Conservation (phyloP, 1,140 invertebrate species). For the Micrasema longulum region DNA sequence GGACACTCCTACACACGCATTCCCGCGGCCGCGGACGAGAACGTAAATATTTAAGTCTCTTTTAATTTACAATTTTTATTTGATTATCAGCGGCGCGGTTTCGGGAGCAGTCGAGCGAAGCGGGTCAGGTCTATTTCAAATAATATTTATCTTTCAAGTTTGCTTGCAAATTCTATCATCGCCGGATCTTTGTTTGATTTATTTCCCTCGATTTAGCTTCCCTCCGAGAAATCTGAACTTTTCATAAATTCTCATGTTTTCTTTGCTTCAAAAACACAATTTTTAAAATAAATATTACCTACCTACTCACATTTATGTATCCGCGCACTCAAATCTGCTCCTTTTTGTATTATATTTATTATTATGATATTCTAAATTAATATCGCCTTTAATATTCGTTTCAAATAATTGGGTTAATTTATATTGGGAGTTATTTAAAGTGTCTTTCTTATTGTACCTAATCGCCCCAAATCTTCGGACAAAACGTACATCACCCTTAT, state of each 20-base stretch:
- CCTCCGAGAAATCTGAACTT: neutral
- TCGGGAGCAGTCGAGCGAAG: neutral
- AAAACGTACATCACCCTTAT: conserved; percentile 23
- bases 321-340: too few relatives aligned
- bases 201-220: conserved; percentile 15
- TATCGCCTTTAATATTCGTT: too few relatives aligned
- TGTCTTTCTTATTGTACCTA: too few relatives aligned
- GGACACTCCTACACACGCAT: conserved; percentile 30
- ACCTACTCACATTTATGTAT: too few relatives aligned
- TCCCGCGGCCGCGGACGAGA: conserved; percentile 12
- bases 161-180: conserved; percentile 7
- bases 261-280: too few relatives aligned
- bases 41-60: conserved; percentile 23
- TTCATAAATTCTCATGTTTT: neutral
- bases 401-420: too few relatives aligned
- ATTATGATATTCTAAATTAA: too few relatives aligned
- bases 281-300: too few relatives aligned
- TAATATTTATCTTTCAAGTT: conserved; percentile 22
- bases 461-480: conserved; percentile 21
- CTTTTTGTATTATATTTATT: too few relatives aligned
- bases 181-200: conserved; percentile 3
- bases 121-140: conserved; percentile 32
- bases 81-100: conserved; percentile 12
- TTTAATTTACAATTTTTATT: conserved; percentile 22
- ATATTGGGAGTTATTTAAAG: too few relatives aligned